Base-by-base conservation (phyloP, 2,797 vertebrate species). In the Acrossocheilus fasciatus region DNA sequence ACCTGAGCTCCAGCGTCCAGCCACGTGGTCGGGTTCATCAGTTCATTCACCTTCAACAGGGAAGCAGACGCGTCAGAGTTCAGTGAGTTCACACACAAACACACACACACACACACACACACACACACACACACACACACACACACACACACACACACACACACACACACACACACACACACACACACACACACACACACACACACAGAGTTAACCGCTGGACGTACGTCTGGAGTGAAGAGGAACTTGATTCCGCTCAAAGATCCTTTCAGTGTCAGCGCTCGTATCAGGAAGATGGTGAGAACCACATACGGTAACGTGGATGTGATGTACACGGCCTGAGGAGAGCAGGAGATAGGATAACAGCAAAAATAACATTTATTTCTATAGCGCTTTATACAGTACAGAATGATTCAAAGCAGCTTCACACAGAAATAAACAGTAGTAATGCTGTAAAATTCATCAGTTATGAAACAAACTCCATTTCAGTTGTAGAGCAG, bases 1-100 rank as follows among this genome's bases (percentile, higher is more conserved):
- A 99, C 98, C 79, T 99, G 98, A 14, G 98, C 96, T 0, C 98
- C 98, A 0, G 98, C 98, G 2, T 99, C 98, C 91, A 99, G 91
- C 98, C 98, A 99, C 0, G 98, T 98, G 4, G 90, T 20, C 0
- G 98, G 97, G 83, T 98, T 97, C 5, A 96, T 88, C 91, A 99
- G 90, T 88, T 99, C 97, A 0, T 93, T 26, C 52, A 98, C 88
- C 98, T 99, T 89, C 18, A 7, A 85, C 36, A 73, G n/a, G 4
- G 6, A 4, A 59, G 17, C 9, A 82, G 20, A 41, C 3, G 3
- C 23, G 4, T 81, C 50, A 43, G 11, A 72, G 20, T 8, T 66
- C 9, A 47, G 39, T 4, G 10, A 18, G 26, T 10, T 14, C 41
- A 41, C 0, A 26, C 36, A 59, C 23, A 23, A 20, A 2, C 45